These are phyloP conservation scores for Typhlomys cinereus DNA, from an alignment of 2,113 vertebrate species.

Conservation along the genomic window DNA sequence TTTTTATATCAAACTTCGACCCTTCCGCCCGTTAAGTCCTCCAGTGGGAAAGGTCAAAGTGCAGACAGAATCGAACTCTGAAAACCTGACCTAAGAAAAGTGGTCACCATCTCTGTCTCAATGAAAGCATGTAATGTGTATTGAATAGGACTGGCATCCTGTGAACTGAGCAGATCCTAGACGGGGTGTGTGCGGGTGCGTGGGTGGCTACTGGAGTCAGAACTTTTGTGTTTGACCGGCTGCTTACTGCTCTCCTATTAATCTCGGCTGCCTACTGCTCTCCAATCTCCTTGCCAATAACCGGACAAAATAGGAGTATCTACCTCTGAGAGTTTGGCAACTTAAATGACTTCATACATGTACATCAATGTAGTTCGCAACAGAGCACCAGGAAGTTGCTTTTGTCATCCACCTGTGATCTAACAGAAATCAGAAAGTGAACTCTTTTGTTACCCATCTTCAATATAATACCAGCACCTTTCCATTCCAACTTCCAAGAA, in stretches of 20 bases:
- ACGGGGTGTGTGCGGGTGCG: background rate
- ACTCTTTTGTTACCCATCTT: background rate
- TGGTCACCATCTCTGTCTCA: background rate
- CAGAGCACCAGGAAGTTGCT: background rate
- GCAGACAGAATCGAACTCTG: background rate
- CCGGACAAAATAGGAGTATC: background rate
- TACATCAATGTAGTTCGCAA: background rate
- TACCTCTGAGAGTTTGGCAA: background rate
- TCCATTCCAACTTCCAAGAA: conserved; percentile 9
- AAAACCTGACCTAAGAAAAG: background rate
- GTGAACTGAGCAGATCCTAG: background rate
- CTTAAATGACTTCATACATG: background rate
- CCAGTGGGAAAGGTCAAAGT: conserved; percentile 10
- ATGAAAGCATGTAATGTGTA: background rate
- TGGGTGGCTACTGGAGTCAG: background rate
- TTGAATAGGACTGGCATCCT: background rate
- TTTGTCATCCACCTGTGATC: background rate
- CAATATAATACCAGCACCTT: background rate
- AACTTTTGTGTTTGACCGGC: background rate
- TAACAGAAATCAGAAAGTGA: conserved; percentile 34
- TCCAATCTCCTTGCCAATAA: background rate
- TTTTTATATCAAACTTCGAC: conserved; percentile 19
- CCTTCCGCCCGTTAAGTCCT: background rate
- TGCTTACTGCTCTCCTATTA: no score
- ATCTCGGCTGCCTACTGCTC: background rate